Base-by-base conservation (phyloP, 1,140 invertebrate genomes). In the Trichomalopsis sarcophagae region DNA sequence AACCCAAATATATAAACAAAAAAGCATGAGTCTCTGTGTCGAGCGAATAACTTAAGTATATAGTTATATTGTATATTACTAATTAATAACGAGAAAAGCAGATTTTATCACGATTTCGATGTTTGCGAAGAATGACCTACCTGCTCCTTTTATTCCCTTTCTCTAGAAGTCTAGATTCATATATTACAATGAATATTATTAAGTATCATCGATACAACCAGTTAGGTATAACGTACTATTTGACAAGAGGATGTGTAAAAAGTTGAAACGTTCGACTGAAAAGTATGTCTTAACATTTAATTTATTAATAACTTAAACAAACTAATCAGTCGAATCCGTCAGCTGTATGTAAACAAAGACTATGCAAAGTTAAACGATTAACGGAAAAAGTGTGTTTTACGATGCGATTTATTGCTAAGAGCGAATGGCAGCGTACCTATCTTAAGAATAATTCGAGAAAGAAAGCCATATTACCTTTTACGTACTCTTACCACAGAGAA, bases 121-220 rank as follows among this genome's bases (percentile, higher is more conserved):
- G 69, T 81, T 77, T 71, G 78, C 71, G 71, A 78, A 78, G 13
- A 44, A 84, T 47, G 40, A 47, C 66, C 44, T 10, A 17, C n/a
- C n/a, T 27, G 17, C 30, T 68, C 40, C 21, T 11, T 44, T 23
- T 23, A 33, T 14, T 27, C 78, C 21, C 74, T 33, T 36, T 82
- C 76, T 81, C 66, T 89, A 89, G 87, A 86, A 86, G n/a, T 90
- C 66, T 90, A 90, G 89, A 89, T 87, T 88, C 87, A 87, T 89
- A 89, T 88, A 88, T 88, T 84, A 75, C 14, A 30, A 85, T 73
- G 85, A 87, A 89, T 85, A 88, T 86, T 87, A 86, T 69, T 90
- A 89, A 88, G 80, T 86, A 89, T 88, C 89, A 87, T 87, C 81
- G 86, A 84, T 85, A 36, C 47, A 80, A 74, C 23, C 66, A 77